A percentile compares a stretch with the other conserved stretches of the same genome.
phyloP scores from a whole-genome alignment of 1,140 invertebrate genomes.

The Macrosteles quadrilineatus region DNA sequence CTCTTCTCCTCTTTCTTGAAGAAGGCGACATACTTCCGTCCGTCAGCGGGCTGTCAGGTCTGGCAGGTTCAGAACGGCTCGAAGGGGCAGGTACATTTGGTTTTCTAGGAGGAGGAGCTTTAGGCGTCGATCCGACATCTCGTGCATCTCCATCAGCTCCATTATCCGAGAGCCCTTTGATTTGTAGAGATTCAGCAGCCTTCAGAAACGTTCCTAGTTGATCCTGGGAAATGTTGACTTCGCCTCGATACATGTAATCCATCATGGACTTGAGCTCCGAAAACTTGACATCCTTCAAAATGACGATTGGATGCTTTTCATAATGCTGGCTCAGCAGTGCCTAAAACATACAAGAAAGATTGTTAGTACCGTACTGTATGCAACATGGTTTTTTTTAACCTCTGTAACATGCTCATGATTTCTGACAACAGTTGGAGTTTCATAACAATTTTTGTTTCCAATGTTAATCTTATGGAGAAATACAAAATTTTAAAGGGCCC shows the following conservation, averaged over 20 bases:
- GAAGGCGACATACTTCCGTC: constrained; percentile 45
- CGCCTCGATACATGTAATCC: constrained; percentile 93
- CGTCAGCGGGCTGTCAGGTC: constrained; percentile 30
- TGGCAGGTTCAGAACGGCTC: constrained; percentile 9
- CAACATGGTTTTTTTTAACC: too few species aligned
- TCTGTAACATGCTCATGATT: too few species aligned
- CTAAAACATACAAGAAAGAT: constrained; percentile 61
- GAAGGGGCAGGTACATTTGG: constrained; percentile 2
- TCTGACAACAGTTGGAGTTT: too few species aligned
- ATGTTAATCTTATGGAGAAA: too few species aligned
- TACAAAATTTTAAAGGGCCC: too few species aligned
- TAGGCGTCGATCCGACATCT: constrained; percentile 35
- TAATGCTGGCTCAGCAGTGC: constrained; percentile 80
- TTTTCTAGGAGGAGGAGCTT: constrained; percentile 30
- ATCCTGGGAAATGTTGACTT: constrained; percentile 93
- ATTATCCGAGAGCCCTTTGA: constrained; percentile 88
- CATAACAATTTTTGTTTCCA: too few species aligned
- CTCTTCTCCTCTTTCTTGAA: constrained; percentile 43
- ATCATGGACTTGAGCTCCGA: constrained; percentile 89
- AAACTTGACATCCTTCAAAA: constrained; percentile 89
- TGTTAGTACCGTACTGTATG: too few species aligned
- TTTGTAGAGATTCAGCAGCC: constrained; percentile 87
- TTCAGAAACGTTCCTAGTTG: constrained; percentile 87
- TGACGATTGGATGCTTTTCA: constrained; percentile 89
- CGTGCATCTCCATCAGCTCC: constrained; percentile 38